Conservation (phyloP, 1,140 invertebrate species). For the Danaus plexippus region DNA sequence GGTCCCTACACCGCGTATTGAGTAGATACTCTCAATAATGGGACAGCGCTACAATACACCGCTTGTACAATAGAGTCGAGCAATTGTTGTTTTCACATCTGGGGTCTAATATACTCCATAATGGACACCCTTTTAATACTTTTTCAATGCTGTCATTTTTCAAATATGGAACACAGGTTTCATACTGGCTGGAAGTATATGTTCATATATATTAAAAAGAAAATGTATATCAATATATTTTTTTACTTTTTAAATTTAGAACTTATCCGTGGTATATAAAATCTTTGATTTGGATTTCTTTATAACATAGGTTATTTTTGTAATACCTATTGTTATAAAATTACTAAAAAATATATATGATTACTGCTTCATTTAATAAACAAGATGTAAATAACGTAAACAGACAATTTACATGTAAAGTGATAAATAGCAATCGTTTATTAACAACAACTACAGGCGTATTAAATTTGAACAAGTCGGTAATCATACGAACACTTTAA, state of each 20-base stretch:
- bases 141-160: conserved; percentile 17
- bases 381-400: neutral
- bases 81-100: conserved; percentile 60
- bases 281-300: too few relatives aligned
- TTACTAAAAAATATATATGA: too few relatives aligned
- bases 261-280: too few relatives aligned
- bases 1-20: conserved; percentile 45
- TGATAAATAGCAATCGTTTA: too few relatives aligned
- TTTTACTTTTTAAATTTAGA: too few relatives aligned
- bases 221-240: too few relatives aligned
- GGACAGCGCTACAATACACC: conserved; percentile 37
- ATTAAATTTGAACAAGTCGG: conserved; percentile 64
- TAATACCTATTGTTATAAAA: too few relatives aligned
- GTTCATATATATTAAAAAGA: too few relatives aligned
- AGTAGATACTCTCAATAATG: conserved; percentile 53
- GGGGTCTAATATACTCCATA: conserved; percentile 36
- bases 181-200: neutral
- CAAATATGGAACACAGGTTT: conserved; percentile 8
- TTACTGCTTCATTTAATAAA: conserved; percentile 12
- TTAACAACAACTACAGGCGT: conserved; percentile 30
- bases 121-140: conserved; percentile 19
- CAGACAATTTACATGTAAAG: too few relatives aligned
- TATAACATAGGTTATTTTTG: too few relatives aligned
- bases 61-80: conserved; percentile 38
- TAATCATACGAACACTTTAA: conserved; percentile 62